Conservation (phyloP, 2,888 invertebrate genomes). For the Limnephilus auricula region DNA sequence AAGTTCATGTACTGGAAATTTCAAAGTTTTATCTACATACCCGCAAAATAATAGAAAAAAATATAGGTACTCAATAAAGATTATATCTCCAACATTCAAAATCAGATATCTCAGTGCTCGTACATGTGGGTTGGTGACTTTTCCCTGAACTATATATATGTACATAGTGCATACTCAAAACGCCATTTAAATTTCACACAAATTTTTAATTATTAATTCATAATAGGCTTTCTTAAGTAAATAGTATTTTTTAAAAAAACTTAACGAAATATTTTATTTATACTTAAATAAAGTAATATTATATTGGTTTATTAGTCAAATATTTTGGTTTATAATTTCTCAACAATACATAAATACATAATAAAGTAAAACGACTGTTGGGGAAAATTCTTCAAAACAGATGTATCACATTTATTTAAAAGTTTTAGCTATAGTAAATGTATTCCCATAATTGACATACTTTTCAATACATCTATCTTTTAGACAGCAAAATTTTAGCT, state of each 20-base stretch:
- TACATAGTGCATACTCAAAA: background rate
- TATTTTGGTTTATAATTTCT: background rate
- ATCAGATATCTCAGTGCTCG: no score
- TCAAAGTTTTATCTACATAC: no score
- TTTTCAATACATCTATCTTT: conserved; percentile 50
- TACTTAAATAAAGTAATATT: background rate
- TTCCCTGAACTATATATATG: no score
- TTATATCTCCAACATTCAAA: no score
- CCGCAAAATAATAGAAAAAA: no score
- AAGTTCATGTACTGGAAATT: no score
- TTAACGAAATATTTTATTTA: background rate
- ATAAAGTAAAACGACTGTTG: background rate
- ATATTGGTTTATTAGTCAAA: background rate
- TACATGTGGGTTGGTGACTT: no score
- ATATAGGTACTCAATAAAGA: no score
- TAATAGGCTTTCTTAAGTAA: background rate
- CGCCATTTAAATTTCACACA: background rate
- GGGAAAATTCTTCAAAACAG: conserved; percentile 6
- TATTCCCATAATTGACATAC: conserved; percentile 59
- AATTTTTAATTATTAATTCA: background rate
- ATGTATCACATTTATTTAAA: conserved; percentile 34
- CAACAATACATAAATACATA: background rate
- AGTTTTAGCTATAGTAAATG: background rate
- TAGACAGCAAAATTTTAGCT: conserved; percentile 17
- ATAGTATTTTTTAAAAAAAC: background rate